phyloP scores from a whole-genome alignment of 2,797 vertebrate species.

The Bradypus variegatus region DNA sequence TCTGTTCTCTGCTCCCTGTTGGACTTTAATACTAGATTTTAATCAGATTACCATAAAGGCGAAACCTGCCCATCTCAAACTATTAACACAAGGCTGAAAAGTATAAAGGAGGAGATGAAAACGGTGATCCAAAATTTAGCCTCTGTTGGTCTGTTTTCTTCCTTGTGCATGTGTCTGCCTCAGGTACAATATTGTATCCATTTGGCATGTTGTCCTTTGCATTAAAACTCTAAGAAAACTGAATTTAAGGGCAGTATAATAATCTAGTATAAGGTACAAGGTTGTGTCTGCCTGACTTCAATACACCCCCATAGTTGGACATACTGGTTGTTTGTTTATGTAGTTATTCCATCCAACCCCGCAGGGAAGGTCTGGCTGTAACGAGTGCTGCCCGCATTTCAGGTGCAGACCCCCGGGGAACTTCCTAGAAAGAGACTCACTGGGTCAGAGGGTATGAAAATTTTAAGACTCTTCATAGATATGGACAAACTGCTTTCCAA shows the following conservation, averaged over 20 bases:
- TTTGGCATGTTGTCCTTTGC: neutral
- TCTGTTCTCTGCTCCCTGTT: neutral
- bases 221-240: neutral
- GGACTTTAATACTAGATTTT: neutral
- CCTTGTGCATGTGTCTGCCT: neutral
- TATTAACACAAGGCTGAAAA: neutral
- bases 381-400: neutral
- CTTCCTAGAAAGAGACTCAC: constrained; percentile 17
- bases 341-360: neutral
- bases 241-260: neutral
- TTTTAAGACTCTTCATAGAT: neutral
- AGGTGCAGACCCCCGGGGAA: neutral
- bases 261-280: neutral
- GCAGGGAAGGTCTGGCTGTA: neutral
- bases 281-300: neutral
- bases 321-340: neutral
- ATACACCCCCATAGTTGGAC: no score
- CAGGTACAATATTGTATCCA: rapidly evolving
- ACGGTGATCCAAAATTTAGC: neutral
- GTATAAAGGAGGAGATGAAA: neutral
- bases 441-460: constrained; percentile 13
- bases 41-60: neutral
- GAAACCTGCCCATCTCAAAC: neutral
- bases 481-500: neutral
- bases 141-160: neutral